These are phyloP conservation scores for Proisotoma minuta DNA, from an alignment of 2,888 invertebrate species.

Conservation along the genomic window DNA sequence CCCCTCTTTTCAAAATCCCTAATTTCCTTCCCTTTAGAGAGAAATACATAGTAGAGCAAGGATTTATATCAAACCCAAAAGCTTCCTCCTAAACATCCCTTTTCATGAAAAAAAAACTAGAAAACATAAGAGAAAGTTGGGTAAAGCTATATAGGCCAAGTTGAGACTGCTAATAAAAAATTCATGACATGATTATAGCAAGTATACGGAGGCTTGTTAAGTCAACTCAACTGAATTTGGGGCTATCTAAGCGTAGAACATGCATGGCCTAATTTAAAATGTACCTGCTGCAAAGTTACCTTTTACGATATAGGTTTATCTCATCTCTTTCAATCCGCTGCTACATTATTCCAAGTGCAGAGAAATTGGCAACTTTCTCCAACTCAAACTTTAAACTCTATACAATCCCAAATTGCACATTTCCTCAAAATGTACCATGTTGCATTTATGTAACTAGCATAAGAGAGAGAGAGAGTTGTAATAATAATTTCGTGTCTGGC, in stretches of 20 bases:
- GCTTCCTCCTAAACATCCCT: too few relatives aligned
- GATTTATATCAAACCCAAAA: too few relatives aligned
- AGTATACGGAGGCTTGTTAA: background rate
- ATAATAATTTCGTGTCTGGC: too few relatives aligned
- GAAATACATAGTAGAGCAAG: too few relatives aligned
- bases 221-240: constrained; percentile 1
- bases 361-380: too few relatives aligned
- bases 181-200: constrained; percentile 10
- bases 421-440: too few relatives aligned
- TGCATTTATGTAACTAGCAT: too few relatives aligned
- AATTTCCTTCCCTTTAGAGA: too few relatives aligned
- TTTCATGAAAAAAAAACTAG: background rate
- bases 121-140: too few relatives aligned
- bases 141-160: too few relatives aligned
- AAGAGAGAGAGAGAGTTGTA: too few relatives aligned
- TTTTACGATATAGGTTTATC: background rate
- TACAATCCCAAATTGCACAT: background rate
- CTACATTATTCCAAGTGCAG: background rate
- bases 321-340: background rate
- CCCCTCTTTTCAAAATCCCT: too few relatives aligned
- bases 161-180: constrained; percentile 11
- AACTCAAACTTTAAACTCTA: background rate
- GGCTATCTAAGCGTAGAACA: background rate
- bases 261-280: background rate
- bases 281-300: background rate